Conservation (phyloP, 2,797 vertebrate species). For the Gymnoscopelus microlampas region DNA sequence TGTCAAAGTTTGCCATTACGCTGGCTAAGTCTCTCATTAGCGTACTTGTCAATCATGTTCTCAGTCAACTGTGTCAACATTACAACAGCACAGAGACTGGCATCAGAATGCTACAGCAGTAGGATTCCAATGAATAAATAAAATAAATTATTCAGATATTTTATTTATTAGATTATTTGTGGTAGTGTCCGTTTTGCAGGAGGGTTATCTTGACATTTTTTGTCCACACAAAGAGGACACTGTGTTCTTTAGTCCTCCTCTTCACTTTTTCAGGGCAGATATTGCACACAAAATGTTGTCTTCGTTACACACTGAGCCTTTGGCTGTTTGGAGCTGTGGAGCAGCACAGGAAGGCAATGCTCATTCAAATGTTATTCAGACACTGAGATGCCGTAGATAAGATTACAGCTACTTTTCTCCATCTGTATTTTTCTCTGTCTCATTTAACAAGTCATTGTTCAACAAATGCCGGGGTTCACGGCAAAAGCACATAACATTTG, state of each 20-base stretch:
- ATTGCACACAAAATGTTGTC: not conserved
- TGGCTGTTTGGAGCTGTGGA: not conserved
- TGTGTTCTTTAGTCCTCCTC: not conserved
- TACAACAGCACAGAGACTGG: conserved; percentile 15
- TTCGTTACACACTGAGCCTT: not conserved
- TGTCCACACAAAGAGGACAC: not conserved
- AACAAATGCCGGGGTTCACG: not conserved
- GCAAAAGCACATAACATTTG: not conserved
- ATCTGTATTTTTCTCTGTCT: not conserved
- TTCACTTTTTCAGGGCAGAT: not conserved
- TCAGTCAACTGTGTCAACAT: conserved; percentile 25
- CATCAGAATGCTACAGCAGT: conserved; percentile 20
- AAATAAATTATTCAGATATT: not conserved
- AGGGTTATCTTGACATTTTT: not conserved
- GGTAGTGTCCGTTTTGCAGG: too few relatives aligned
- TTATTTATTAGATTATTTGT: not conserved
- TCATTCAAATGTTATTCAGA: not conserved
- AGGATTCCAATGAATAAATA: conserved; percentile 32
- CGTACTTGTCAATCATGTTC: conserved; percentile 9
- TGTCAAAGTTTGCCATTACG: conserved; percentile 47
- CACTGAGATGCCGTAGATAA: not conserved
- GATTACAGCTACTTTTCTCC: not conserved
- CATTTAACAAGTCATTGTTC: conserved; percentile 3
- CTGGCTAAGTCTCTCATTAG: conserved; percentile 47
- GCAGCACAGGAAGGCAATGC: not conserved